Percentiles rank a stretch among this genome's conserved stretches.
phyloP scores from a whole-genome alignment of 2,888 invertebrate genomes.

The Uloborus plumipes region DNA sequence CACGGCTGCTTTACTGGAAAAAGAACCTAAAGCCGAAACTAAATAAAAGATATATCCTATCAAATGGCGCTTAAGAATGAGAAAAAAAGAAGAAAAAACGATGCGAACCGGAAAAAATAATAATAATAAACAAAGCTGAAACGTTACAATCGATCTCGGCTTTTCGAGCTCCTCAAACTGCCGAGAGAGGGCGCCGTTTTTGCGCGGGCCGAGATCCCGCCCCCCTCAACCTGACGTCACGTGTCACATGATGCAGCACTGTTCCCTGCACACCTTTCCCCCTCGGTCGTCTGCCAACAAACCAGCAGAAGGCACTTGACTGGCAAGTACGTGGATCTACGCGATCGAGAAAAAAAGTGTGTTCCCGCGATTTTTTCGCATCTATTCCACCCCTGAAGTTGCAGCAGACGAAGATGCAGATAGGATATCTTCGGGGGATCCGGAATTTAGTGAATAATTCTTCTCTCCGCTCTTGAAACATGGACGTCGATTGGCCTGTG shows the following conservation, averaged over 20 bases:
- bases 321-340: constrained; percentile 12
- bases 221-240: constrained; percentile 26
- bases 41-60: constrained; percentile 19
- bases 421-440: too few species aligned
- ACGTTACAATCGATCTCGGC: constrained; percentile 1
- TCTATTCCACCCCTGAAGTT: not conserved
- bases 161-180: not conserved
- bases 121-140: constrained; percentile 12
- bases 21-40: not conserved
- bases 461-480: constrained; percentile 2
- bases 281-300: constrained; percentile 32
- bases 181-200: constrained; percentile 39
- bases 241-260: constrained; percentile 56
- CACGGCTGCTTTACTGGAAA: too few species aligned
- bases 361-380: not conserved
- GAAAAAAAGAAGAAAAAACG: constrained; percentile 9
- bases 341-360: constrained; percentile 14
- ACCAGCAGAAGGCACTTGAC: constrained; percentile 50
- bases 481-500: constrained; percentile 13
- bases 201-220: not conserved
- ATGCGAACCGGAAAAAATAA: constrained; percentile 16
- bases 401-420: too few species aligned
- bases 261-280: constrained; percentile 32
- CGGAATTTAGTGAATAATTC: too few species aligned
- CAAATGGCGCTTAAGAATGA: constrained; percentile 23